These are phyloP conservation scores for Yponomeuta sedellus DNA, from an alignment of 2,888 invertebrate species.

Conservation along the genomic window DNA sequence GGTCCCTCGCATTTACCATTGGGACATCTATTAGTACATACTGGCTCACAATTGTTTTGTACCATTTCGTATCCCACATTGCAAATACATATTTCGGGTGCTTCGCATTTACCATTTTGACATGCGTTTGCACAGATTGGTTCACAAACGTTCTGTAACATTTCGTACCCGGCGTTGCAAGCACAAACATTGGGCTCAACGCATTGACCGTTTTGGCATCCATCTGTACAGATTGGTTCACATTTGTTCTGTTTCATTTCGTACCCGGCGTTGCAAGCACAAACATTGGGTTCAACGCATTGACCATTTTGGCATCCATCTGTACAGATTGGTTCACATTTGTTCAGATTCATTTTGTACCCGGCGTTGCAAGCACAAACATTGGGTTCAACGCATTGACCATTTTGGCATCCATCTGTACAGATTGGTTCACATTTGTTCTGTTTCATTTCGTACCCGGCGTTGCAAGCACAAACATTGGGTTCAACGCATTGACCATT, in stretches of 20 bases:
- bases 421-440: background rate
- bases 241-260: conserved; percentile 22
- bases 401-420: background rate
- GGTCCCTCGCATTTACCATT: background rate
- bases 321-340: background rate
- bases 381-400: conserved; percentile 38
- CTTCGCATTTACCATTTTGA: background rate
- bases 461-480: background rate
- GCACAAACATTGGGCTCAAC: conserved; percentile 39
- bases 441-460: background rate
- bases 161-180: conserved; percentile 26
- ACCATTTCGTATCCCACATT: background rate
- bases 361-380: conserved; percentile 62
- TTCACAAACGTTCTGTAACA: conserved; percentile 15
- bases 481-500: background rate
- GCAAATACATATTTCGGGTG: background rate
- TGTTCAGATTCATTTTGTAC: conserved; percentile 22
- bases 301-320: conserved; percentile 21
- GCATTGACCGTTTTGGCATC: conserved; percentile 44
- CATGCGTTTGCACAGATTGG: background rate
- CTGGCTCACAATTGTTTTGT: background rate
- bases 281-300: conserved; percentile 46
- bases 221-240: conserved; percentile 27
- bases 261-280: conserved; percentile 59
- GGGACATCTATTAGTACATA: background rate